Evolutionary conservation across 2,888 invertebrate species (phyloP), one percentile per base, ranked within the genome.

Genomic region (Spilarctia lutea): DNA sequence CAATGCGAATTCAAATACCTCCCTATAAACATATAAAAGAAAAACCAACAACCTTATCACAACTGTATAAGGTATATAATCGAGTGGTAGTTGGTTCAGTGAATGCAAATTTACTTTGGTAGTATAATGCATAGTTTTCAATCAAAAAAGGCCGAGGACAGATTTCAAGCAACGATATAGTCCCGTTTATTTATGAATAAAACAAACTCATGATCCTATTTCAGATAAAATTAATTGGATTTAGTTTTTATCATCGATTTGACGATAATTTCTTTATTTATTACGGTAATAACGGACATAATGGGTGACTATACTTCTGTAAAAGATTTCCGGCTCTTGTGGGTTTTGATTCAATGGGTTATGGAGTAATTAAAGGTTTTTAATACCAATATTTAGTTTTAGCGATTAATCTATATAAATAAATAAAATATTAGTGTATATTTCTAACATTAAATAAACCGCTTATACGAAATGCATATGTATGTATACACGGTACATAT

Each of bases 91-190:
- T 66, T 0, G 3, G 16, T 78, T 76, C 3, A 0, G 0, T 1
- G 72, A 18, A 24, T 0, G 68, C n/a, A 80, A 45, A 3, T 0
- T 3, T 48, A 82, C 76, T 11, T 71, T 81, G 76, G 83, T 75
- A 72, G 48, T 72, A 65, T 79, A 79, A 80, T 83, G 79, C 84
- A 80, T 87, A 86, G 87, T 86, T 87, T 88, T 88, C 86, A 85
- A 89, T 90, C 87, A 89, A 89, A 89, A 84, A 88, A 85, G 84
- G 79, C 83, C 80, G 87, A 88, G 87, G 88, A 90, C 88, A 88
- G 91, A 92, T 92, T 87, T 84, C 74, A 81, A 85, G 82, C 80
- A 82, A 83, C 86, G 91, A 91, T 91, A 86, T 78, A 66, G 74
- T 77, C 77, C 72, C 78, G 78, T 82, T 81, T 84, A 83, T 83